Conservation (phyloP, 2,797 vertebrate species). For the Acanthis flammea region DNA sequence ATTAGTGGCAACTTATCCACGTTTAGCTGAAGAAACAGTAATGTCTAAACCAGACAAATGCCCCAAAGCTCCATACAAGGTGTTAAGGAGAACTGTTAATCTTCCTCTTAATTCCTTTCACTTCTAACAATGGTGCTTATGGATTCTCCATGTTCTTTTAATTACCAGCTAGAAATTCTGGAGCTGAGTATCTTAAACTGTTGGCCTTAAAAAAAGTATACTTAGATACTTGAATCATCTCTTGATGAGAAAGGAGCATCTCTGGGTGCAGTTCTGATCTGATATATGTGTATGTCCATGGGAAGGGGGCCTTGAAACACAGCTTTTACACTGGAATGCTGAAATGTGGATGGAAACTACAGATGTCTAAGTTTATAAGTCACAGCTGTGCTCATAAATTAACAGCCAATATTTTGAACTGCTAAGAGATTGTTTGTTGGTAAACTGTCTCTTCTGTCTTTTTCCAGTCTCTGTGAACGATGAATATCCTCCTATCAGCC, state of each 20-base stretch:
- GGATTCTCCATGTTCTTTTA: not conserved
- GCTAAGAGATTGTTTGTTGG: slow-evolving; percentile 20
- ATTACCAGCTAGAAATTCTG: not conserved
- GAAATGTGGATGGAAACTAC: not conserved
- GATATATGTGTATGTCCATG: not conserved
- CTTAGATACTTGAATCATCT: not conserved
- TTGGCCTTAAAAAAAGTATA: not conserved
- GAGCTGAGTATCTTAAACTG: not conserved
- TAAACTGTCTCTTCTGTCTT: slow-evolving; percentile 26
- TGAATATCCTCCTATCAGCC: not conserved
- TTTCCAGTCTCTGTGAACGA: not conserved
- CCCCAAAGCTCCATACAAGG: not conserved
- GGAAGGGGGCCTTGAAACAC: not conserved
- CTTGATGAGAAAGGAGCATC: not conserved
- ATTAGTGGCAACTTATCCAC: not conserved
- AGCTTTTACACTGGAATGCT: not conserved
- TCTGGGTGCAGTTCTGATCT: not conserved
- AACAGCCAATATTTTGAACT: slow-evolving; percentile 30
- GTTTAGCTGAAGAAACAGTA: not conserved
- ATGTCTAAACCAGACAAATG: not conserved
- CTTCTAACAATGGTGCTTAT: not conserved
- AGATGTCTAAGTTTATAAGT: slow-evolving; percentile 23
- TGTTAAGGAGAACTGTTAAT: not conserved
- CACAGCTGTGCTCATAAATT: slow-evolving; percentile 43
- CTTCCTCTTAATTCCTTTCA: not conserved